Conservation (phyloP, 2,888 invertebrate genomes). For the Hypercompe scribonia region DNA sequence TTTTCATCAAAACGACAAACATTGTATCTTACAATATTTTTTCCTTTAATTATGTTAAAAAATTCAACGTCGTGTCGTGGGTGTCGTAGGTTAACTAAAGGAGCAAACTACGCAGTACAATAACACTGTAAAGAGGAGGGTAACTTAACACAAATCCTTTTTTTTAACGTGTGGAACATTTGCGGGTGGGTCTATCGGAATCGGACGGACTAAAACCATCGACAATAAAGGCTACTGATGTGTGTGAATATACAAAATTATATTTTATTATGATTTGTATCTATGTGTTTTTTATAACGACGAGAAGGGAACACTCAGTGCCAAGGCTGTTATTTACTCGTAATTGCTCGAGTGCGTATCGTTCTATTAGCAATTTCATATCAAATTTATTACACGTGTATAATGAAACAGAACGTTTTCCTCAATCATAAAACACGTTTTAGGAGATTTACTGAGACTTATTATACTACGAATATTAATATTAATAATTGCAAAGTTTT, state of each 20-base stretch:
- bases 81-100: no score
- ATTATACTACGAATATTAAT: background rate
- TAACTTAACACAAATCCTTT: no score
- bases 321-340: background rate
- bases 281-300: background rate
- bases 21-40: no score
- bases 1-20: no score
- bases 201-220: no score
- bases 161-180: no score
- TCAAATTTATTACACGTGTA: background rate
- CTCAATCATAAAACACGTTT: slow-evolving; percentile 3
- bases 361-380: background rate
- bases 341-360: background rate
- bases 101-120: no score
- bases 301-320: background rate
- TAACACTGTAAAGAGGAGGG: no score
- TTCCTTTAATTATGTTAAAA: no score
- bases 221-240: background rate
- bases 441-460: background rate
- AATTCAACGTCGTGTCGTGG: no score
- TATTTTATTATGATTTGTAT: background rate
- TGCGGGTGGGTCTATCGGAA: no score
- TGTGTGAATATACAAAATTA: background rate
- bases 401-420: background rate
- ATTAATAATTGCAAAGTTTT: background rate